Evolutionary conservation across 2,113 vertebrate genomes (phyloP), one percentile per base, ranked within the genome.

Genomic region (Circaetus cinerascens): DNA sequence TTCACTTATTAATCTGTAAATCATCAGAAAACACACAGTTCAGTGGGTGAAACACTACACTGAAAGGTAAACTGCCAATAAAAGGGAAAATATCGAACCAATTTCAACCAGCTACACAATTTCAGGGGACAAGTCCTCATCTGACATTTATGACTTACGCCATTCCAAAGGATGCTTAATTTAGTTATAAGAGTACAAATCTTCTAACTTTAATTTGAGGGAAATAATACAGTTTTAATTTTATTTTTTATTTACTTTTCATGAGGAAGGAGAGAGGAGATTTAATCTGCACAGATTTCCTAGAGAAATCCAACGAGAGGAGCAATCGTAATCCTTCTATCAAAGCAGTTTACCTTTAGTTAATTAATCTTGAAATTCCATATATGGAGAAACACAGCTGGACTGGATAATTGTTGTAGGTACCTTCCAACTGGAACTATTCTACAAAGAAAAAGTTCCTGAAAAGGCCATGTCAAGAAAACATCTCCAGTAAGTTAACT

Each of bases 251-350:
- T 23, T 40, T 14, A 7, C 38, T 48, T 48, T 81, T n/a, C 15
- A 25, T 0, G 0, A 40, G 11, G 18, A 26, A 14, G 15, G 34
- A 18, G 34, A 41, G 2, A 43, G 3, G 30, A 51, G 10, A 27
- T 77, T 77, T 62, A 48, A 40, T 78, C 64, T 82, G 30, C 15
- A 43, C 17, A 34, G 19, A 32, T 36, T 87, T 66, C 27, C 18
- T n/a, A n/a, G 8, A 48, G 16, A 90, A 68, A 66, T 43, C 3
- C 9, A 59, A 62, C 68, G 18, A 36, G 9, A 79, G 3, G 13
- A 45, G 13, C 5, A 74, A 50, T 43, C 0, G 3, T n/a, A 50
- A 32, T 41, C 68, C 74, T 77, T 69, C 19, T 5, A n/a, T 82
- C 46, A 78, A 9, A 75, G 2, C 0, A 26, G 25, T 23, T 48